Base-by-base conservation (phyloP, 2,113 vertebrate species). In the Labeo rohita region DNA sequence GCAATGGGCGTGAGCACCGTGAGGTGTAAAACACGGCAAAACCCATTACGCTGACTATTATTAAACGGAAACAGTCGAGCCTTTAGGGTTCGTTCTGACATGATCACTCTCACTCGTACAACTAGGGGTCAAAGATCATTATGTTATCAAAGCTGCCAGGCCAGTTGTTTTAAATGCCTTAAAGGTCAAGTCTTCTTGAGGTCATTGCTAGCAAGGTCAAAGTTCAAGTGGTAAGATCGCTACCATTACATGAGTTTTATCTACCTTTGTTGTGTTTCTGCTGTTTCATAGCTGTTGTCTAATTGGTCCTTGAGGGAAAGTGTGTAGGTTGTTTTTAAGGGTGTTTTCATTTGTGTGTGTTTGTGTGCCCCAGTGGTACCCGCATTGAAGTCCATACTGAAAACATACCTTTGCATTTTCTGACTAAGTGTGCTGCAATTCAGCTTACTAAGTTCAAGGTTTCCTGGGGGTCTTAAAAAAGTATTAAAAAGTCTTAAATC, bases 31-130 rank as follows among this genome's bases (percentile, higher is more conserved):
- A 66, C 36, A 39, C 34, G n/a, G 50, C 2, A 45, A 73, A 84
- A 73, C 16, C 50, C 68, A 84, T 84, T 84, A 84, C 12, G 6
- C 4, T 34, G 12, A 18, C 28, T 59, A 84, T 73, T 66, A 84
- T 23, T 73, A 50, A 56, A 4, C 3, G n/a, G 36, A 73, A 43
- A 59, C 8, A 50, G 3, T 83, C 28, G 1, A 54, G 65, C 80
- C 63, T 83, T 65, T 65, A 63, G 78, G 78, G 78, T 65, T 65
- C 15, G 75, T 77, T 77, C n/a, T 54, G 47, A 77, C 75, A 54
- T 28, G 23, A 65, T 45, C 21, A 4, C 39, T 80, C 11, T 81
- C 6, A 28, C 16, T 72, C n/a, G 12, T 23, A 49, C 4, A 21
- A 50, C 79, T 47, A 34, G 1, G 8, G 79, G 15, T 66, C 39